These are phyloP conservation scores for Mesochorus sp. DNA, from an alignment of 2,888 invertebrate species.

Conservation along the genomic window DNA sequence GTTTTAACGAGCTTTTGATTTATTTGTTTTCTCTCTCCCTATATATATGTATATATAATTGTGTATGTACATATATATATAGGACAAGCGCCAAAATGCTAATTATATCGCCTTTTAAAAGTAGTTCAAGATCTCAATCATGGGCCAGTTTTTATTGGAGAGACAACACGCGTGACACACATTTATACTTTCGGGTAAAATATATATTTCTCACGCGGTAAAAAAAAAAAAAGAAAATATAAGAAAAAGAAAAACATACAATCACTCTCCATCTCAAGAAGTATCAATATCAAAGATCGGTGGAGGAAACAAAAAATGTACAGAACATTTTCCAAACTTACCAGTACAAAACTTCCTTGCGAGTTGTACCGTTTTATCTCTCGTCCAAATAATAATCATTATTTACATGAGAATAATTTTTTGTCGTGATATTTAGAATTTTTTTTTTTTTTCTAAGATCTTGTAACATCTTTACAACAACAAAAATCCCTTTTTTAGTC, in stretches of 20 bases:
- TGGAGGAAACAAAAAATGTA: conserved; percentile 47
- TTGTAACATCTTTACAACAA: not conserved
- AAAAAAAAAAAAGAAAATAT: conserved; percentile 13
- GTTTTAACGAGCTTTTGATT: not conserved
- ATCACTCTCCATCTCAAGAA: conserved; percentile 18
- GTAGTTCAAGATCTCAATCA: conserved; percentile 49
- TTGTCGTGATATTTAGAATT: not conserved
- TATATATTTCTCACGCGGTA: conserved; percentile 28
- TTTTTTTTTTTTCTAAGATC: not conserved
- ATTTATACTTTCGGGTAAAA: conserved; percentile 32
- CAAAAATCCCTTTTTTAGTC: conserved; percentile 25
- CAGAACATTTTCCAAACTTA: conserved; percentile 40
- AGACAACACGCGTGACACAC: conserved; percentile 28
- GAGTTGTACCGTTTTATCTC: conserved; percentile 38
- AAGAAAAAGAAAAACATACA: too few relatives aligned
- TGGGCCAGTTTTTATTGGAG: conserved; percentile 42
- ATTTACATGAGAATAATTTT: conserved; percentile 15
- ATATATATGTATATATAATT: not conserved
- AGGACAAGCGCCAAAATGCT: conserved; percentile 2
- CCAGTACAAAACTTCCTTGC: conserved; percentile 17
- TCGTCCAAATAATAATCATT: not conserved
- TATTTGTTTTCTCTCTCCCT: not conserved
- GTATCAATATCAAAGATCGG: conserved; percentile 38
- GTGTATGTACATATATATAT: too few relatives aligned
- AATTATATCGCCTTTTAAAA: conserved; percentile 46